phyloP scores from a whole-genome alignment of 2,888 invertebrate species.

The Lithophane socia region DNA sequence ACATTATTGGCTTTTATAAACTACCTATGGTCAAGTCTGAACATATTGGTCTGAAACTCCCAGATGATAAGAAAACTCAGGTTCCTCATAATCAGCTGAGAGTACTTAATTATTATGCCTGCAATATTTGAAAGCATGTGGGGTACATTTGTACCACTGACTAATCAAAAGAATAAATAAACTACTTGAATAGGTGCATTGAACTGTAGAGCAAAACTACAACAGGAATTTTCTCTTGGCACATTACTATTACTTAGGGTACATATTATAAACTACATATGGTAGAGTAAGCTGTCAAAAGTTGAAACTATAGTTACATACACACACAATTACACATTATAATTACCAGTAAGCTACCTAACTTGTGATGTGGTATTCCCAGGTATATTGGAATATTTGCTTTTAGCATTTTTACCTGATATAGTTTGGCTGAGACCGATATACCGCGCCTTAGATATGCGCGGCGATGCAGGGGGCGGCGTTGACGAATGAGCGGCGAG shows the following conservation, averaged over 20 bases:
- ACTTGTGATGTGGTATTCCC: background rate
- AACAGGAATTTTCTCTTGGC: background rate
- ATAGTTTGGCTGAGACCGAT: too few species aligned
- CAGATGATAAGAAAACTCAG: too few species aligned
- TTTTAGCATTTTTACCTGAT: background rate
- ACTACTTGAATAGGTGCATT: background rate
- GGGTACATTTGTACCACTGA: background rate
- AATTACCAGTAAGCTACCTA: background rate
- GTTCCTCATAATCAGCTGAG: too few species aligned
- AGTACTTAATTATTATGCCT: background rate
- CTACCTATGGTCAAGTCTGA: background rate
- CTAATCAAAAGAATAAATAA: background rate
- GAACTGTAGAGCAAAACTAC: background rate
- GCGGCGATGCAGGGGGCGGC: too few species aligned
- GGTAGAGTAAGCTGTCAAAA: background rate
- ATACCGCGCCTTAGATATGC: too few species aligned
- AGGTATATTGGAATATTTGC: background rate
- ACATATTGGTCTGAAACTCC: background rate
- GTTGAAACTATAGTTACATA: too few species aligned
- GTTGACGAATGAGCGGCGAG: too few species aligned
- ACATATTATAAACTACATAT: background rate
- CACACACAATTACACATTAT: too few species aligned
- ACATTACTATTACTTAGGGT: slow-evolving; percentile 3
- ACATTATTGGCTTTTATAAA: background rate
- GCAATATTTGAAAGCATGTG: too few species aligned